Evolutionary conservation across 2,113 vertebrate genomes (phyloP).

Genomic region (Scortum barcoo): DNA sequence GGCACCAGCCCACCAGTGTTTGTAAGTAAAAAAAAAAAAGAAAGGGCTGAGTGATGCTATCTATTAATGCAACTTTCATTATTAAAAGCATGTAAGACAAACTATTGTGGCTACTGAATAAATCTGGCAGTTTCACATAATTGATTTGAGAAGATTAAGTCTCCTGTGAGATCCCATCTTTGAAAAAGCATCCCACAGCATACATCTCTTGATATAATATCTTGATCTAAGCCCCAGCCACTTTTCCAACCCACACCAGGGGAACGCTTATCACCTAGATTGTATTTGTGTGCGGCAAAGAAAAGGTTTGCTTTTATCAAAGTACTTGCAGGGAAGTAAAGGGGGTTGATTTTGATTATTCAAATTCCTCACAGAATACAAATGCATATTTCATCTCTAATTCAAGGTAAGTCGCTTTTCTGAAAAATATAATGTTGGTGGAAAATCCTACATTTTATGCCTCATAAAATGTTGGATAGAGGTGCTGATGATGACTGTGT

Average conservation of each 20-base stretch:
- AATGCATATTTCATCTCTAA: constrained; percentile 8
- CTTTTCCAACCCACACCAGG: background rate
- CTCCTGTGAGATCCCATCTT: constrained; percentile 17
- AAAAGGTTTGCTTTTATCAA: constrained; percentile 13
- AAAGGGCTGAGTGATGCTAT: background rate
- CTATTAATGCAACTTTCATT: background rate
- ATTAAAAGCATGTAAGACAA: background rate
- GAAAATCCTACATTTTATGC: background rate
- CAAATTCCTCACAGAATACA: background rate
- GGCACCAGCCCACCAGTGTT: background rate
- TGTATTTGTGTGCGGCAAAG: constrained; percentile 20
- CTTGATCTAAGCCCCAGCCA: constrained; percentile 21
- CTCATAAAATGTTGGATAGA: background rate
- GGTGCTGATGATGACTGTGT: background rate
- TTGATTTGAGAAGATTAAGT: constrained; percentile 18
- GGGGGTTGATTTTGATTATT: background rate
- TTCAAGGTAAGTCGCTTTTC: background rate
- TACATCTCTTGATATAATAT: constrained; percentile 19
- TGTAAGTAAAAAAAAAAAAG: background rate
- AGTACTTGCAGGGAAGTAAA: background rate
- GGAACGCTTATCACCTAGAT: constrained; percentile 21
- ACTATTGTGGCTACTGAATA: background rate
- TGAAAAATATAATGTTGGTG: background rate
- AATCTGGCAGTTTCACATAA: constrained; percentile 10
- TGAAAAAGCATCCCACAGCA: constrained; percentile 9